Evolutionary conservation across 2,888 invertebrate species (phyloP).

Genomic region (Dicyrtomina minuta): DNA sequence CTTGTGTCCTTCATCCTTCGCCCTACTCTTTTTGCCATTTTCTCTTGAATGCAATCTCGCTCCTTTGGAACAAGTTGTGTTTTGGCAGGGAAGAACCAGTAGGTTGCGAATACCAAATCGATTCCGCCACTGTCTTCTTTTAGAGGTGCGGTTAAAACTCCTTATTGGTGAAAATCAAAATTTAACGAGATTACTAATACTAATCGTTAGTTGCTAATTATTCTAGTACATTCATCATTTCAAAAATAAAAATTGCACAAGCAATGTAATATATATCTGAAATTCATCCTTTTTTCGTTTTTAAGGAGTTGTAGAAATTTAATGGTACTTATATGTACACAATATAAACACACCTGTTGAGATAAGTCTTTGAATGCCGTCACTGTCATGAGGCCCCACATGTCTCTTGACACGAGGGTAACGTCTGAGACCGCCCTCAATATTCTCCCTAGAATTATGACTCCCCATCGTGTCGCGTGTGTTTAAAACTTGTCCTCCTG

Average conservation of each 20-base stretch:
- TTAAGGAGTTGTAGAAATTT: no score
- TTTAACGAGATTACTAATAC: neutral
- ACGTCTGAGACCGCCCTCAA: no score
- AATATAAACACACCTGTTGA: constrained; percentile 48
- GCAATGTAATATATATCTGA: no score
- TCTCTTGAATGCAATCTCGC: constrained; percentile 57
- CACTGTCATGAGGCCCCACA: constrained; percentile 51
- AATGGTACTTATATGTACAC: neutral
- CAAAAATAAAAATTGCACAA: constrained; percentile 3
- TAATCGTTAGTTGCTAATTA: neutral
- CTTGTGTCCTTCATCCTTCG: neutral
- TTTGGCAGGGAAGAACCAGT: constrained; percentile 69
- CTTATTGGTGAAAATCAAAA: constrained; percentile 54
- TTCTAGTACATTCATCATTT: no score
- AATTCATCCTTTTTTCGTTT: no score
- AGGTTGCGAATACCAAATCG: constrained; percentile 71
- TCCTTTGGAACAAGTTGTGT: constrained; percentile 57
- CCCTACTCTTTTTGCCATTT: no score
- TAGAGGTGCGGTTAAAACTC: constrained; percentile 59
- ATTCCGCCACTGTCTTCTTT: constrained; percentile 59
- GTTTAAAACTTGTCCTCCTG: no score
- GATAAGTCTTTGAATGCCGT: constrained; percentile 52
- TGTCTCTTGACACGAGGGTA: no score
- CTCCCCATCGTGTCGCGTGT: no score
- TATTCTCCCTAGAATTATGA: constrained; percentile 9